Base-by-base conservation (phyloP, 2,888 invertebrate genomes). In the Plebejus anna region DNA sequence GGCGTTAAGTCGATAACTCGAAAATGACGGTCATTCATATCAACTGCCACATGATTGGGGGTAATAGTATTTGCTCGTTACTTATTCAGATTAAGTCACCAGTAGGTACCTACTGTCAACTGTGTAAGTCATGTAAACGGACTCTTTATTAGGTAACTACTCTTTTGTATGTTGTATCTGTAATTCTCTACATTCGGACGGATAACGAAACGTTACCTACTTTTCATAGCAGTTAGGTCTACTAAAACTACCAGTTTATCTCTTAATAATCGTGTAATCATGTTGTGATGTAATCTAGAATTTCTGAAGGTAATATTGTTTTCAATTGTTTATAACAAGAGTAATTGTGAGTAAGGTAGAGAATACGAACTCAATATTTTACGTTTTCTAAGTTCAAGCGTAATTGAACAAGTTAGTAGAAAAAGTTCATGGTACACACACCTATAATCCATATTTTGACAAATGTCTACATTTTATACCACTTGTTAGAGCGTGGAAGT, bases 1-100 rank as follows among this genome's bases (percentile, higher is more conserved):
- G 84, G 90, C 86, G 90, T 87, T 88, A 90, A 92, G 89, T 90
- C 91, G 93, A 92, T 93, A 94, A 94, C 90, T 93, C 90, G 93
- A 93, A 93, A 94, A 93, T 93, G 88, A 93, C 90, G 86, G 87
- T 86, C 85, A 89, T 90, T 90, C 85, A 88, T 89, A 87, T 83
- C 83, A 88, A 89, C 87, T 80, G 87, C 86, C 86, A 82, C 81
- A 84, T 87, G 87, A 89, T 89, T 87, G 22, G 55, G 32, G 55
- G 32, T 28, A 42, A 32, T 83, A 84, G 85, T 85, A 86, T 87
- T 83, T 84, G 85, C 86, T 89, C 88, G 89, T 92, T 91, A 91
- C 86, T 86, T 81, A 90, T 88, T 89, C 86, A 87, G 32, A 73
- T 51, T 7, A 73, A 51, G 51, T 28, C 55, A 73, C 28, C 22